Base-by-base conservation (phyloP, 2,888 invertebrate genomes). In the Rhopalosiphum nymphaeae region DNA sequence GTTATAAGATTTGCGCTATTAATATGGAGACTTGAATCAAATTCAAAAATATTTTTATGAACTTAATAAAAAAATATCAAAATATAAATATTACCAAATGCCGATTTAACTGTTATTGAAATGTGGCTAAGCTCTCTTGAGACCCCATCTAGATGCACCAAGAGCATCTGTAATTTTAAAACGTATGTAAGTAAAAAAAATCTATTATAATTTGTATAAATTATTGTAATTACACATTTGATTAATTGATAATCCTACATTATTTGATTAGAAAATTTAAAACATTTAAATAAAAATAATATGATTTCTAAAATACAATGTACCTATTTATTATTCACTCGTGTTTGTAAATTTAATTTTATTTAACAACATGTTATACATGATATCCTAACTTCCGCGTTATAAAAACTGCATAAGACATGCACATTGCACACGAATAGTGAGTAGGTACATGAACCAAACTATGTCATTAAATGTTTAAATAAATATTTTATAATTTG, bases 381-480 rank as follows among this genome's bases (percentile, higher is more conserved):
- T 78, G 78, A 78, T 78, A 42, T 78, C 21, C 36, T 36, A 36
- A 78, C 78, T 78, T 78, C 78, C 21, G 36, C 78, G 21, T 78
- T 21, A 78, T 78, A 78, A 78, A 78, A 78, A 78, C 36, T 78
- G 78, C 36, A 78, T 36, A 21, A 78, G 78, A 78, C 78, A 78
- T 78, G 78, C 78, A 78, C 78, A 78, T 78, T 78, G 78, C 78
- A 78, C 78, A 78, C 36, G 78, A 36, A 78, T 78, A 36, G 78
- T 21, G 9, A 78, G 36, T 78, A 78, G 36, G 78, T 78, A 78
- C 78, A 78, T 78, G 78, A 78, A 4, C 21, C 21, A 78, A 42
- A 78, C 36, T 36, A 78, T 78, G 21, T 36, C 78, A 78, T 78
- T 36, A 36, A 78, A 67, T 67, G n/a, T 67, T 5, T 67, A 67